These are phyloP conservation scores for Chloroclystis v-ata DNA, from an alignment of 2,888 invertebrate genomes.

Conservation along the genomic window DNA sequence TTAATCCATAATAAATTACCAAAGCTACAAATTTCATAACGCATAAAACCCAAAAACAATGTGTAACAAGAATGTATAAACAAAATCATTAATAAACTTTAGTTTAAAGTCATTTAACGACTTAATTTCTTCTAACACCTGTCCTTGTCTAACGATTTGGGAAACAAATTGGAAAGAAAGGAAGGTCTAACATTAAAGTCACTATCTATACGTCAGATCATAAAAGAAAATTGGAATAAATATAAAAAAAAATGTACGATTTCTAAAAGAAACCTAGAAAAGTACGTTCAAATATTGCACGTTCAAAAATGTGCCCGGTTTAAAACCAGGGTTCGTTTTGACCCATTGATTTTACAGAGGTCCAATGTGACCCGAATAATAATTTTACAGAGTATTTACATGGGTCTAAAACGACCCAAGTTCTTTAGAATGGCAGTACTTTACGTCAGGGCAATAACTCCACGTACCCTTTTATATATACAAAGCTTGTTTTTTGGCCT, in stretches of 20 bases:
- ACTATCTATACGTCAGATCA: constrained; percentile 43
- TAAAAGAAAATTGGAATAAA: constrained; percentile 25
- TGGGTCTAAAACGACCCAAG: constrained; percentile 13
- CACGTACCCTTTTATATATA: constrained; percentile 55
- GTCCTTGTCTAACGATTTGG: constrained; percentile 34
- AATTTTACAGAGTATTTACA: neutral
- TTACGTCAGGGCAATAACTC: constrained; percentile 20
- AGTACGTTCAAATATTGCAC: constrained; percentile 48
- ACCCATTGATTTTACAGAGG: constrained; percentile 6
- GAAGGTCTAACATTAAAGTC: constrained; percentile 9
- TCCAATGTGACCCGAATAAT: constrained; percentile 1
- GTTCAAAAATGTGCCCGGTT: constrained; percentile 39
- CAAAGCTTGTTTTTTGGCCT: constrained; percentile 70
- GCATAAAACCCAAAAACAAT: constrained; percentile 6
- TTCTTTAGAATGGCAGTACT: constrained; percentile 21
- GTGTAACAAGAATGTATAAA: constrained; percentile 19
- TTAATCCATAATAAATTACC: neutral
- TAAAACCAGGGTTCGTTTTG: constrained; percentile 11
- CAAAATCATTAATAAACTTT: constrained; percentile 14
- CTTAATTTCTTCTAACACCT: constrained; percentile 29
- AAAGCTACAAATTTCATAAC: neutral
- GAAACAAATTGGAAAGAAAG: constrained; percentile 33
- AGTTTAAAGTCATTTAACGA: constrained; percentile 7
- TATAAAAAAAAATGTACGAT: constrained; percentile 6
- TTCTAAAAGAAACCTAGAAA: neutral